A percentile compares a stretch with the other conserved stretches of the same genome.
Evolutionary conservation across 2,797 vertebrate species (phyloP).

Genomic region (Molothrus aeneus): DNA sequence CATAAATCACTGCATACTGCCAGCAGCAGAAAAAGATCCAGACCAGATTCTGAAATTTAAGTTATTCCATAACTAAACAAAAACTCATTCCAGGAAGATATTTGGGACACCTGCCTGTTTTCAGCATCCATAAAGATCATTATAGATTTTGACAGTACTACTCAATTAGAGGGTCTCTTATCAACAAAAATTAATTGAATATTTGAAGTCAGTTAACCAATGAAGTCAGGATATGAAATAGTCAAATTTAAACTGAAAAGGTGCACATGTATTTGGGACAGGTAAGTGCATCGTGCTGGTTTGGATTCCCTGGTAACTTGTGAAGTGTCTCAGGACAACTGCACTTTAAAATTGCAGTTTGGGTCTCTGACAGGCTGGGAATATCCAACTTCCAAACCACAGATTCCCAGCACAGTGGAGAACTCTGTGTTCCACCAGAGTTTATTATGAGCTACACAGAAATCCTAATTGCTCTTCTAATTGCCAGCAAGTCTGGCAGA

Average conservation of each 20-base stretch:
- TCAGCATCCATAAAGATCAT: not conserved
- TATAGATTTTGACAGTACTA: not conserved
- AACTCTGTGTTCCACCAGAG: not conserved
- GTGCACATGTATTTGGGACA: accelerated
- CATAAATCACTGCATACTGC: not conserved
- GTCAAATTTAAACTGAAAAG: not conserved
- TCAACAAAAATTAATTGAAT: not conserved
- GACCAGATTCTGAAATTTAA: not conserved
- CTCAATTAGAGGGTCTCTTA: not conserved
- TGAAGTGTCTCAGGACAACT: not conserved
- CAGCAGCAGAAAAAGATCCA: not conserved
- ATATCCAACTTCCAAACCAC: not conserved
- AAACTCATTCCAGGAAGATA: not conserved
- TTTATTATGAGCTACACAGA: not conserved
- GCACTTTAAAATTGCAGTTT: not conserved
- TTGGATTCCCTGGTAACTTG: not conserved
- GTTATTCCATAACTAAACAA: not conserved
- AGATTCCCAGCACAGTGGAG: not conserved
- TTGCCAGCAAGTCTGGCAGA: not conserved
- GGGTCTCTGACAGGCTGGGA: not conserved
- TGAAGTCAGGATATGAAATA: not conserved
- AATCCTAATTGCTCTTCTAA: not conserved
- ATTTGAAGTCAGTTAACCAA: not conserved
- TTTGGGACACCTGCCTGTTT: not conserved
- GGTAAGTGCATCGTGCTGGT: not conserved